Conservation (phyloP, 2,113 vertebrate species). For the Coracopsis vasa region DNA sequence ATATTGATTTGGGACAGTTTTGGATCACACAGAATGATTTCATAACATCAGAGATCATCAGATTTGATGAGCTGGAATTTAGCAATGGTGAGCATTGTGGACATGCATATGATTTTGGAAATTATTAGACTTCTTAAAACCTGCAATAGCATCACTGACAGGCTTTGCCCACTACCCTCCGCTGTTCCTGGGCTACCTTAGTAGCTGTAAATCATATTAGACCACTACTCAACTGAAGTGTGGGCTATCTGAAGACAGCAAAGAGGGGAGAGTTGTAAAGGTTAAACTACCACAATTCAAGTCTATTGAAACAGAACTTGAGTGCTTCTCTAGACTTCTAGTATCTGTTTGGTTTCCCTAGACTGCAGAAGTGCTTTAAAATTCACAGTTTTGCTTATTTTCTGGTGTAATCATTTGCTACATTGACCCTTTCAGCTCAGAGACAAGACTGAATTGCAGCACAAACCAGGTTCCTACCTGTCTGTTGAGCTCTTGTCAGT, state of each 20-base stretch:
- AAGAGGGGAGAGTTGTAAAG: not conserved
- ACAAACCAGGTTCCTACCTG: not conserved
- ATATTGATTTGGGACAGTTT: not conserved
- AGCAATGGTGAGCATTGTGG: not conserved
- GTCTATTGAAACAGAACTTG: not conserved
- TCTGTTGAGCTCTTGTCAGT: not conserved
- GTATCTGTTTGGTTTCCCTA: not conserved
- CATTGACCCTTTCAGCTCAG: not conserved
- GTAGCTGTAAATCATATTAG: too few species aligned
- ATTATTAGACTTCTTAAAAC: not conserved
- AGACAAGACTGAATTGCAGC: not conserved
- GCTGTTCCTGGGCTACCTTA: not conserved
- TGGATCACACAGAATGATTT: not conserved
- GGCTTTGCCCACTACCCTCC: not conserved
- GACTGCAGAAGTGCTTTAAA: not conserved
- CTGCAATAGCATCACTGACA: not conserved
- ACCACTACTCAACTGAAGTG: fast-evolving
- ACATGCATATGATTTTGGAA: not conserved
- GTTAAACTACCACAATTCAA: not conserved
- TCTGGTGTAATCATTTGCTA: not conserved
- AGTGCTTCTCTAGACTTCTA: not conserved
- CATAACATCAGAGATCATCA: not conserved
- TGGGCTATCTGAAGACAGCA: not conserved
- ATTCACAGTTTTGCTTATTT: not conserved
- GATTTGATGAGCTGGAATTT: not conserved